phyloP scores from a whole-genome alignment of 2,113 vertebrate species.

The Myiopsitta monachus region DNA sequence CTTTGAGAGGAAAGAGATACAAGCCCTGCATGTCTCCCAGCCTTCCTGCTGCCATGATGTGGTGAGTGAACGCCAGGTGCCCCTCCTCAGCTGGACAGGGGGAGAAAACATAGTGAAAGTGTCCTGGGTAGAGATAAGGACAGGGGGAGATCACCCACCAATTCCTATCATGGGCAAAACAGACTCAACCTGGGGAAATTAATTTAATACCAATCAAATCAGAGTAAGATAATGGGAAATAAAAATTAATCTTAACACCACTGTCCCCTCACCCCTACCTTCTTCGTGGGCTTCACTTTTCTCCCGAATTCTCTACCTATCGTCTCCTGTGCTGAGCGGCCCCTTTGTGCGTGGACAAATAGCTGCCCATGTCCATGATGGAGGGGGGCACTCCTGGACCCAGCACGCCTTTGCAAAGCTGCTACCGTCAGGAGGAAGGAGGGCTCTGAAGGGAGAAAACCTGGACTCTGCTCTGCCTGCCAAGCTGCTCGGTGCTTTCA shows the following conservation, averaged over 20 bases:
- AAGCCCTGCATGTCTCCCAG: background rate
- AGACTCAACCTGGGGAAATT: background rate
- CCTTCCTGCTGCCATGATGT: background rate
- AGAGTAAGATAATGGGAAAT: background rate
- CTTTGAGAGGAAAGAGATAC: background rate
- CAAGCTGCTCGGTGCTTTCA: background rate
- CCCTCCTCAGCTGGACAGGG: background rate
- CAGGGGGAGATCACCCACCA: background rate
- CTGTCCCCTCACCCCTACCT: background rate
- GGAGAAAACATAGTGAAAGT: background rate
- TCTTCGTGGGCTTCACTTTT: background rate
- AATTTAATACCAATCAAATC: background rate
- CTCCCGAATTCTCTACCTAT: background rate
- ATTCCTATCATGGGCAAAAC: background rate
- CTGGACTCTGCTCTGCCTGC: background rate
- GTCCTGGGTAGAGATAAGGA: background rate
- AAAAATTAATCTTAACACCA: background rate
- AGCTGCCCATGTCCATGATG: background rate
- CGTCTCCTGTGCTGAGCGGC: background rate
- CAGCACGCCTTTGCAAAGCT: accelerated
- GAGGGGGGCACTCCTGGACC: background rate
- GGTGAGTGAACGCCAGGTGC: background rate
- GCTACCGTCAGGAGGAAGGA: accelerated
- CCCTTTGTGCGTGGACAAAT: background rate
- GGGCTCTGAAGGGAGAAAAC: background rate